These are phyloP conservation scores for Phoeniculus purpureus DNA, from an alignment of 2,797 vertebrate species.

Conservation along the genomic window DNA sequence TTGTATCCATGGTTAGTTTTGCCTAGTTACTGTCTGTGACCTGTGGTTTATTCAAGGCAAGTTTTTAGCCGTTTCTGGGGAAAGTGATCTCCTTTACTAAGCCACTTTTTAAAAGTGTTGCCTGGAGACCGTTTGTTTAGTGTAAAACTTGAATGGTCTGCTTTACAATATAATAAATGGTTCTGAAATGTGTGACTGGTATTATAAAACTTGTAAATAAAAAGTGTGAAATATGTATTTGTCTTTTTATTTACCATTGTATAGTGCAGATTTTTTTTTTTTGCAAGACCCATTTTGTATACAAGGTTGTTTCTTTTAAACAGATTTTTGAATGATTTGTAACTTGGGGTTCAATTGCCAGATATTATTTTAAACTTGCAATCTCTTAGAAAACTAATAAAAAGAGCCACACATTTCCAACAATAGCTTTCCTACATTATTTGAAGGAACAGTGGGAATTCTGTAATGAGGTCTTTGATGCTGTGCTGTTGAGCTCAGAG, in stretches of 20 bases:
- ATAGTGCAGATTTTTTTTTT: slow-evolving; percentile 83
- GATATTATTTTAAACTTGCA: slow-evolving; percentile 61
- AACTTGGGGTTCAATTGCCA: slow-evolving; percentile 71
- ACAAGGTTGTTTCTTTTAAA: slow-evolving; percentile 67
- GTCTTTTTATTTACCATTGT: slow-evolving; percentile 99
- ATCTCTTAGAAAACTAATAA: slow-evolving; percentile 73
- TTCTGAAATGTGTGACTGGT: slow-evolving; percentile 97
- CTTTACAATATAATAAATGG: slow-evolving; percentile 82
- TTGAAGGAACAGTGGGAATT: slow-evolving; percentile 68
- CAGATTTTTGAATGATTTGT: slow-evolving; percentile 74
- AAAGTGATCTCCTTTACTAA: slow-evolving; percentile 81
- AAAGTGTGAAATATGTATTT: slow-evolving; percentile 99
- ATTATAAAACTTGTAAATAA: slow-evolving; percentile 95
- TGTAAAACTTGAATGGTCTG: slow-evolving; percentile 84
- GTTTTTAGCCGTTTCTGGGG: slow-evolving; percentile 76
- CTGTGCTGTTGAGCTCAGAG: slow-evolving; percentile 57
- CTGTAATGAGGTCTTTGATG: slow-evolving; percentile 31
- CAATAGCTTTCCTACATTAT: slow-evolving; percentile 71
- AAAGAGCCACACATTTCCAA: slow-evolving; percentile 78
- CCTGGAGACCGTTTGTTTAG: slow-evolving; percentile 82
- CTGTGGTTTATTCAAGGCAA: slow-evolving; percentile 72
- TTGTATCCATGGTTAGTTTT: slow-evolving; percentile 78
- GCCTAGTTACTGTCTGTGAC: slow-evolving; percentile 76
- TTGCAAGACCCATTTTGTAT: slow-evolving; percentile 76
- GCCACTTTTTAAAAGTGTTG: slow-evolving; percentile 81